Conservation (phyloP, 2,113 vertebrate genomes). For the Oreotrochilus melanogaster region DNA sequence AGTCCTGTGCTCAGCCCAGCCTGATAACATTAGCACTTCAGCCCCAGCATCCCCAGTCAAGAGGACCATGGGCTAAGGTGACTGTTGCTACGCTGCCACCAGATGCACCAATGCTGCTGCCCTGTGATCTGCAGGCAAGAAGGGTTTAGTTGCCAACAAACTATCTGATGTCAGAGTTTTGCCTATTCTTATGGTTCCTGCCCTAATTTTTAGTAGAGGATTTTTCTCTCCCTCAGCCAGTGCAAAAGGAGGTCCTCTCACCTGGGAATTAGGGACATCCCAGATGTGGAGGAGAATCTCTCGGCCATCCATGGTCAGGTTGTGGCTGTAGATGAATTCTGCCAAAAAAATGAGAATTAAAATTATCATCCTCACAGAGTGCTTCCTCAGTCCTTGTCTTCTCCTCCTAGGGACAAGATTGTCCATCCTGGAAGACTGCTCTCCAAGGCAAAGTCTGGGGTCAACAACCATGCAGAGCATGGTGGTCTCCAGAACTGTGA, state of each 20-base stretch:
- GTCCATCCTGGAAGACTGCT: background rate
- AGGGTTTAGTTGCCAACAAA: background rate
- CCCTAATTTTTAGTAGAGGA: background rate
- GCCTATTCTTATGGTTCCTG: background rate
- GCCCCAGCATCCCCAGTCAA: background rate
- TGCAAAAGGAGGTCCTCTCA: slow-evolving; percentile 49
- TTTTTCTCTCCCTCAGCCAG: background rate
- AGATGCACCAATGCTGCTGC: background rate
- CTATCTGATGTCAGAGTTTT: background rate
- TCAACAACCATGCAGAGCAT: background rate
- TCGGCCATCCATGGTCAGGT: slow-evolving; percentile 79
- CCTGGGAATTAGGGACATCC: slow-evolving; percentile 85
- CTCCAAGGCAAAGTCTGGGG: background rate
- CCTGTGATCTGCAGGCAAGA: background rate
- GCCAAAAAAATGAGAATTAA: background rate
- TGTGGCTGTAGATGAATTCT: slow-evolving; percentile 90
- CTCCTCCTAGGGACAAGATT: background rate
- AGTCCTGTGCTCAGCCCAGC: background rate
- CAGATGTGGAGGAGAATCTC: slow-evolving; percentile 86
- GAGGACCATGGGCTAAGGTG: background rate
- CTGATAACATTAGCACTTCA: background rate
- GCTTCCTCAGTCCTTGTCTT: background rate
- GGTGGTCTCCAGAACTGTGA: too few species aligned
- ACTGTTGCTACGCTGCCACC: background rate
- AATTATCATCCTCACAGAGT: background rate